A percentile compares a stretch with the other conserved stretches of the same genome.
Evolutionary conservation across 2,797 vertebrate genomes (phyloP).

Genomic region (Parambassis ranga): DNA sequence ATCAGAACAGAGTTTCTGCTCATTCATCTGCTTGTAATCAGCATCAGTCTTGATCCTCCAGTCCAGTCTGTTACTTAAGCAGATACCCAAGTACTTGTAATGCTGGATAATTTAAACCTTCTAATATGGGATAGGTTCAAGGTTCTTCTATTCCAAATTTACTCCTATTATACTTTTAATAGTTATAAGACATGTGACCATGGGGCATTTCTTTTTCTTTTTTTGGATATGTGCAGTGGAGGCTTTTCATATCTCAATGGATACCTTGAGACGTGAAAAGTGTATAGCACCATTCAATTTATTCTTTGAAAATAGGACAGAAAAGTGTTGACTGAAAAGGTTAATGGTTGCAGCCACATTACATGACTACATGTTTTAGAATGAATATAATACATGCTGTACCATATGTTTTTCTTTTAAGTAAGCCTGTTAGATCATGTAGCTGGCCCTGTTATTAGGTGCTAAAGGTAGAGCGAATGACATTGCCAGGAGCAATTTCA

Average conservation of each 20-base stretch:
- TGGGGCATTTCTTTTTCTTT: not conserved
- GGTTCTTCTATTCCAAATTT: too few relatives aligned
- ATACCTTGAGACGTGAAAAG: too few relatives aligned
- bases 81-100: too few relatives aligned
- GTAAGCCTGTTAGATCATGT: conserved; percentile 35
- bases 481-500: conserved; percentile 68
- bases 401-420: conserved; percentile 31
- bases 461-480: conserved; percentile 36
- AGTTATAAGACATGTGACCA: not conserved
- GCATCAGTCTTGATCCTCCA: too few relatives aligned
- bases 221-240: conserved; percentile 3
- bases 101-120: too few relatives aligned
- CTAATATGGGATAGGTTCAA: too few relatives aligned
- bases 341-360: not conserved
- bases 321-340: conserved; percentile 4
- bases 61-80: too few relatives aligned
- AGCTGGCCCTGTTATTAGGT: conserved; percentile 7
- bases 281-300: too few relatives aligned
- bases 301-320: not conserved
- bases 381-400: conserved; percentile 39
- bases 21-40: too few relatives aligned
- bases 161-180: not conserved
- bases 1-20: too few relatives aligned
- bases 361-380: too few relatives aligned
- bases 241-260: conserved; percentile 6